Percentiles rank a stretch among this genome's conserved stretches.
Conservation (phyloP, 2,888 invertebrate species). For the Lepidocyrtinus sp. region DNA sequence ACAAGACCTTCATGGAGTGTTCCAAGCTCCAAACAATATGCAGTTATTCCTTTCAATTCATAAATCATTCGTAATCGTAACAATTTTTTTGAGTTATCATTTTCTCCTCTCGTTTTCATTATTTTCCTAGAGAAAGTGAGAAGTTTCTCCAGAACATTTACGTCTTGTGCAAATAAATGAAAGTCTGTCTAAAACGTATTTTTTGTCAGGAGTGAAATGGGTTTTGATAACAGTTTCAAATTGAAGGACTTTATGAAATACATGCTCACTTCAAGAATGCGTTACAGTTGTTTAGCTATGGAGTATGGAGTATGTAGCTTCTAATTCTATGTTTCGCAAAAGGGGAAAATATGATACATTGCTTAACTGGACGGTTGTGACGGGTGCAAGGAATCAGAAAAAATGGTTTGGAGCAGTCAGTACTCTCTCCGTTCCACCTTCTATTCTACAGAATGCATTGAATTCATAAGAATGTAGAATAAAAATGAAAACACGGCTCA, state of each 20-base stretch:
- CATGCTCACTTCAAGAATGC: too few species aligned
- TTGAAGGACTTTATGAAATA: not conserved
- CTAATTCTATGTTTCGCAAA: too few species aligned
- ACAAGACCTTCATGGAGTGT: not conserved
- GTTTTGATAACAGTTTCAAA: conserved; percentile 14
- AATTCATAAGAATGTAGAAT: conserved; percentile 1
- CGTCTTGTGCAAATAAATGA: conserved; percentile 18
- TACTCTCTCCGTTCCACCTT: not conserved
- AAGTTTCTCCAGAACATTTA: conserved; percentile 17
- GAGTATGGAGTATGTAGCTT: too few species aligned
- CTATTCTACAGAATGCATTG: conserved; percentile 1
- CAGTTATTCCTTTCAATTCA: not conserved
- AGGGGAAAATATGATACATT: conserved; percentile 9
- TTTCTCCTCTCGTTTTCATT: conserved; percentile 16
- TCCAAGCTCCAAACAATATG: conserved; percentile 4
- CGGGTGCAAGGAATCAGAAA: conserved; percentile 19
- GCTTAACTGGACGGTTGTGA: conserved; percentile 16
- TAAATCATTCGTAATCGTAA: conserved; percentile 18
- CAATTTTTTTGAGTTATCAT: conserved; percentile 17
- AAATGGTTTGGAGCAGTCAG: not conserved
- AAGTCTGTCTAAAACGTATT: conserved; percentile 13
- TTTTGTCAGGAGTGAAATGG: conserved; percentile 17
- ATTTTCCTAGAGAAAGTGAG: not conserved
- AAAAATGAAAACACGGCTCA: conserved; percentile 13
- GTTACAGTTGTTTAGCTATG: too few species aligned